Percentiles rank a stretch among this genome's conserved stretches.
Evolutionary conservation across 2,113 vertebrate species (phyloP).

Genomic region (Amazona guildingii): DNA sequence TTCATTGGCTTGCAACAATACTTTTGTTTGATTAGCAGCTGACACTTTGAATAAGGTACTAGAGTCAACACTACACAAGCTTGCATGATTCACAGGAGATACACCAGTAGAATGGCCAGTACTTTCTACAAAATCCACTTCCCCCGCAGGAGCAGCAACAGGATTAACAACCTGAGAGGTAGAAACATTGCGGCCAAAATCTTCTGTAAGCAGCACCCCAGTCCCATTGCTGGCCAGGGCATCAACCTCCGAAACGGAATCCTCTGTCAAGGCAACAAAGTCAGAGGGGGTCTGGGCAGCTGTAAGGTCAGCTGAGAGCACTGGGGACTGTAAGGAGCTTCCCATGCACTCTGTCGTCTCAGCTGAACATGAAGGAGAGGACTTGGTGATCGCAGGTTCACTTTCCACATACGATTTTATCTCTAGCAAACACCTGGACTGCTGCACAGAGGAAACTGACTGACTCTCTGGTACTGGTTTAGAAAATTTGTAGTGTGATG

Average conservation of each 20-base stretch:
- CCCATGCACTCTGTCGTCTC: slow-evolving; percentile 84
- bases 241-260: slow-evolving; percentile 90
- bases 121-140: background rate
- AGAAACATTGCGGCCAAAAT: slow-evolving; percentile 71
- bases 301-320: slow-evolving; percentile 91
- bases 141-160: slow-evolving; percentile 41
- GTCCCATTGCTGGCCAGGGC: slow-evolving; percentile 80
- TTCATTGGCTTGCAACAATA: slow-evolving; percentile 48
- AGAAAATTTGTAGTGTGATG: slow-evolving; percentile 90
- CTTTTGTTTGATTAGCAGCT: slow-evolving; percentile 55
- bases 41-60: slow-evolving; percentile 51
- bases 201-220: slow-evolving; percentile 64
- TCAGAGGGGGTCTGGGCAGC: slow-evolving; percentile 92
- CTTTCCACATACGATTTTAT: slow-evolving; percentile 49
- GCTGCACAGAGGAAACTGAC: slow-evolving; percentile 65
- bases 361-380: slow-evolving; percentile 79
- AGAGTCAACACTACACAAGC: background rate
- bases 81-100: slow-evolving; percentile 45
- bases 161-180: slow-evolving; percentile 79
- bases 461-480: slow-evolving; percentile 72
- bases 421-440: slow-evolving; percentile 76
- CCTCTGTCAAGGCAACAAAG: slow-evolving; percentile 89
- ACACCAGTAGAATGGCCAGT: background rate
- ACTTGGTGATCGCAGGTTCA: slow-evolving; percentile 65
- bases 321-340: slow-evolving; percentile 87